Evolutionary conservation across 92 coral and sea anemone species (phyloP).

Genomic region (Phymanthus crucifer): DNA sequence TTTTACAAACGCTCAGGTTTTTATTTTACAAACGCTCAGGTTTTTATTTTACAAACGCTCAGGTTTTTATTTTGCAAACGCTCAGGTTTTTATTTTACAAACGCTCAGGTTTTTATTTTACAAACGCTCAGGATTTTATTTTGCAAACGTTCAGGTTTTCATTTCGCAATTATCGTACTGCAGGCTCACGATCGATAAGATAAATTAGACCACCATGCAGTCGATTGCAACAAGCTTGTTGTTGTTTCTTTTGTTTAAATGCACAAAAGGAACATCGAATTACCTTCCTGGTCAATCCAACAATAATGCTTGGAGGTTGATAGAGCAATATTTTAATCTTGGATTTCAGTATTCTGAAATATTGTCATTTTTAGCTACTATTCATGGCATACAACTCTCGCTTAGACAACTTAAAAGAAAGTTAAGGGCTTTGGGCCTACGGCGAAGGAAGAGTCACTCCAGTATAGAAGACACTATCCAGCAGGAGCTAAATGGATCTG

Average conservation of each 20-base stretch:
- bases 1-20: no score
- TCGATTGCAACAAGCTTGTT: no score
- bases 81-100: no score
- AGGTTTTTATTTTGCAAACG: no score
- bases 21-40: no score
- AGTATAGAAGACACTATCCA: conserved; percentile 28
- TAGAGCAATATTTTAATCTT: conserved; percentile 34
- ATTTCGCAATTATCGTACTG: no score
- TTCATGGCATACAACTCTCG: conserved; percentile 37
- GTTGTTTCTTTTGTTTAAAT: not conserved
- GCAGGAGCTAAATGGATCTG: conserved; percentile 19
- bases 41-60: no score
- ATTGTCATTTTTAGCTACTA: conserved; percentile 37
- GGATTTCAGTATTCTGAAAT: conserved; percentile 39
- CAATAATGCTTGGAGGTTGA: not conserved
- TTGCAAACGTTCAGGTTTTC: no score
- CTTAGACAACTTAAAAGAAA: conserved; percentile 38
- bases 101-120: no score
- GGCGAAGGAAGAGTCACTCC: conserved; percentile 37
- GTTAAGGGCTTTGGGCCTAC: conserved; percentile 24
- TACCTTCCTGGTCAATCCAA: conserved; percentile 8
- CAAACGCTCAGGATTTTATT: no score
- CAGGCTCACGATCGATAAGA: no score
- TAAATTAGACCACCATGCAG: no score
- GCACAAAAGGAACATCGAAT: not conserved